These are phyloP conservation scores for Drosophila meridionalis DNA, from an alignment of 2,888 invertebrate genomes.

Conservation along the genomic window DNA sequence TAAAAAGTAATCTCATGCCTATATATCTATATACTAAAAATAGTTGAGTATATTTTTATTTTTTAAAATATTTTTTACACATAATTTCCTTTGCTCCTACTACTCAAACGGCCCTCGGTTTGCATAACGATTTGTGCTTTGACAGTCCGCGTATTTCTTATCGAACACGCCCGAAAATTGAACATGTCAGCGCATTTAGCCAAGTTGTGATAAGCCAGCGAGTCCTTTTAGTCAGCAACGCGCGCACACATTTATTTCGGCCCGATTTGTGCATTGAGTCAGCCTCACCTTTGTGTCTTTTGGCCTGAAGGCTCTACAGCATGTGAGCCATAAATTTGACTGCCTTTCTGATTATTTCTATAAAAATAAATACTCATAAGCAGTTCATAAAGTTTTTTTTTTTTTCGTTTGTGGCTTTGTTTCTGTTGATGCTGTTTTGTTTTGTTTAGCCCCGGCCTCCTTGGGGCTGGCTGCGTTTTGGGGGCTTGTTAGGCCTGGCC, in stretches of 20 bases:
- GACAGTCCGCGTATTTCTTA: conserved; percentile 59
- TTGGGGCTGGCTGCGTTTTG: conserved; percentile 54
- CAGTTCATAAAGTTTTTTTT: conserved; percentile 69
- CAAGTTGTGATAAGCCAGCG: conserved; percentile 41
- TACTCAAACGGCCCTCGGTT: conserved; percentile 39
- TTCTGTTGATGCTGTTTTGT: conserved; percentile 28
- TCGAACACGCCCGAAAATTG: conserved; percentile 66
- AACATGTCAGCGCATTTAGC: conserved; percentile 79
- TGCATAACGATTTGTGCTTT: conserved; percentile 30
- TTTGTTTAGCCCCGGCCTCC: conserved; percentile 3
- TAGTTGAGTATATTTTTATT: not conserved
- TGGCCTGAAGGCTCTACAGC: conserved; percentile 20
- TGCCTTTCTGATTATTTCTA: conserved; percentile 76
- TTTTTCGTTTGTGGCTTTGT: conserved; percentile 49
- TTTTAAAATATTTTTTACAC: no score
- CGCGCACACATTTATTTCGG: not conserved
- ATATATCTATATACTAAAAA: not conserved
- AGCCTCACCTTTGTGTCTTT: conserved; percentile 29
- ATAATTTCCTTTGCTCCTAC: not conserved
- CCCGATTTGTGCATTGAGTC: conserved; percentile 19
- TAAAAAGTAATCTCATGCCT: not conserved
- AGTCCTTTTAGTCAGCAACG: conserved; percentile 30
- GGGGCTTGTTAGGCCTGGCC: conserved; percentile 57
- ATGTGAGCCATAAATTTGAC: conserved; percentile 67
- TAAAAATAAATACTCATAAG: conserved; percentile 79